Conservation (phyloP, 2,113 vertebrate genomes). For the Phylloscopus whistleri region DNA sequence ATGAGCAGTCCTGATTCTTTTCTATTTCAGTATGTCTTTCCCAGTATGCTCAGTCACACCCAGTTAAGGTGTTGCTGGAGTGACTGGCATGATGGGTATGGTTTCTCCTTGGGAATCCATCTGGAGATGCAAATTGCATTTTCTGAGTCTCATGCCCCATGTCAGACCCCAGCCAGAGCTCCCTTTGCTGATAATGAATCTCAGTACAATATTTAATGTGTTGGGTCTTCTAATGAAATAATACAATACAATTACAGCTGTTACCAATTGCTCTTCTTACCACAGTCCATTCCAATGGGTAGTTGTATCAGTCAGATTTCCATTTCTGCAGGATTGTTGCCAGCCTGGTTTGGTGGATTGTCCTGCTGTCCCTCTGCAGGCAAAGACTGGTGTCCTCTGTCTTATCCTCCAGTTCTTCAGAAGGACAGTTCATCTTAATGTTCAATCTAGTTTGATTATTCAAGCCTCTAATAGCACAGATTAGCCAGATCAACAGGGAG, state of each 20-base stretch:
- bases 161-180: not conserved
- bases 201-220: not conserved
- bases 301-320: not conserved
- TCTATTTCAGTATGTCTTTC: not conserved
- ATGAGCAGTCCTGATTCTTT: not conserved
- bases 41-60: not conserved
- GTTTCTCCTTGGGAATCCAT: not conserved
- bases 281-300: not conserved
- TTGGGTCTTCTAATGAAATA: not conserved
- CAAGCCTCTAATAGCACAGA: not conserved
- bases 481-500: not conserved
- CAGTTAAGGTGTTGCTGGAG: not conserved
- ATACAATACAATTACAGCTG: not conserved
- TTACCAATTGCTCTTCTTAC: not conserved
- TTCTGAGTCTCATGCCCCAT: not conserved
- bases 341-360: not conserved
- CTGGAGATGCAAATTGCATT: not conserved
- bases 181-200: not conserved
- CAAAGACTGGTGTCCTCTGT: not conserved
- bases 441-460: not conserved
- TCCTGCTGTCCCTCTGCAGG: not conserved
- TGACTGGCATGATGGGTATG: not conserved
- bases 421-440: not conserved
- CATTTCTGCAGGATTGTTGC: not conserved
- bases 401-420: not conserved